Evolutionary conservation across 1,140 invertebrate genomes (phyloP).

Genomic region (Drosophila sproati): DNA sequence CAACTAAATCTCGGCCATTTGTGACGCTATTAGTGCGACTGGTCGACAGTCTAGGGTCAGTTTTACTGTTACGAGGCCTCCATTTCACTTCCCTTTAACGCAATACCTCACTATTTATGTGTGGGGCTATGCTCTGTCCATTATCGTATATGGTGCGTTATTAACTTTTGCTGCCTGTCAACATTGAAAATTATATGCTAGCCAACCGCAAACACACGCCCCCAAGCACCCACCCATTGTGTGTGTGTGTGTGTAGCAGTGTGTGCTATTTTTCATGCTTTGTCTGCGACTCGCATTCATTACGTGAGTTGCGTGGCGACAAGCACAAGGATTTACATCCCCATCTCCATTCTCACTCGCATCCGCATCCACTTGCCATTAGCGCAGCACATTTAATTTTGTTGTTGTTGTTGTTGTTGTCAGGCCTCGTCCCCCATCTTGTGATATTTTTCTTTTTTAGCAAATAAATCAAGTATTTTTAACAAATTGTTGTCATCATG

Average conservation of each 20-base stretch:
- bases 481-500: conserved; percentile 83
- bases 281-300: conserved; percentile 69
- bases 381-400: conserved; percentile 73
- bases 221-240: conserved; percentile 5
- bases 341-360: not conserved
- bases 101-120: conserved; percentile 40
- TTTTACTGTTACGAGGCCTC: not conserved
- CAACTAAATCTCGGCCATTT: conserved; percentile 75
- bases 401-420: conserved; percentile 41
- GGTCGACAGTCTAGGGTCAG: conserved; percentile 2
- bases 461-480: conserved; percentile 82
- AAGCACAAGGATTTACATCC: conserved; percentile 28
- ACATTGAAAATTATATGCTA: conserved; percentile 78
- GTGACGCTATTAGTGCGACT: conserved; percentile 66
- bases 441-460: conserved; percentile 45
- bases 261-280: conserved; percentile 70
- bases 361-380: conserved; percentile 49
- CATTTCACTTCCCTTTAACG: not conserved
- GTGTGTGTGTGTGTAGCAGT: conserved; percentile 41
- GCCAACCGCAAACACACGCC: conserved; percentile 36
- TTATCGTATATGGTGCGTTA: conserved; percentile 78
- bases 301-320: conserved; percentile 77
- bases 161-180: conserved; percentile 80
- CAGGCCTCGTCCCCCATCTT: conserved; percentile 2
- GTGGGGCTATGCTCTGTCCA: conserved; percentile 36